Evolutionary conservation across 2,797 vertebrate genomes (phyloP), one percentile per base, ranked within the genome.

Genomic region (Malacoraja senta): DNA sequence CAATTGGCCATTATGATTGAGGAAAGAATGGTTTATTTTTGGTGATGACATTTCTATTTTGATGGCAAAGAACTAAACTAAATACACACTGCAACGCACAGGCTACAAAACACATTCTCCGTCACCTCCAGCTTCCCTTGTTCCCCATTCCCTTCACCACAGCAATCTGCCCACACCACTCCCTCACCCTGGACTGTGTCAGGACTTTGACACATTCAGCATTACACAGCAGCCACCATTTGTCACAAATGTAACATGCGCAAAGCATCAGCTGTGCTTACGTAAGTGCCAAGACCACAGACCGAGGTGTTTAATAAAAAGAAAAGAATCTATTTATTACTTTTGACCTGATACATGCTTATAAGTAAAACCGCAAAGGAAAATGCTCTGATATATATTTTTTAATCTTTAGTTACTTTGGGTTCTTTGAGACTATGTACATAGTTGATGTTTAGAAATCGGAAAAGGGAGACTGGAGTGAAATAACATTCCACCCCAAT

Each of bases 251-350:
- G 13, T 91, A 74, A 72, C 8, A 44, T 74, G 90, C 35, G 29
- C 71, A 17, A 76, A 92, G 72, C 44, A 92, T 72, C 71, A 26
- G 90, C 90, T 92, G 68, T 76, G 90, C 90, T 44, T n/a, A 26
- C 72, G 21, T 58, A 58, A 53, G 6, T 76, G 44, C 35, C 90
- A 92, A 92, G 90, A 76, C 71, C 65, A 44, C 71, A 92, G 35
- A 76, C 72, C 76, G 90, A 92, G 90, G 90, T 92, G 90, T 76
- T 76, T 76, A 92, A 92, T 76, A 72, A 92, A 74, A 92, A 58
- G 1, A 38, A 74, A 17, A 53, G 38, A 26, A 53, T 4, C 24
- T 92, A 26, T n/a, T 91, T 74, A 91, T 91, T 44, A 91, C 35
- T 91, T 71, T 91, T 9, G 26, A 92, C 24, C 65, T 76, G 21